Percentiles rank a stretch among this genome's conserved stretches.
These are phyloP conservation scores for Phthorimaea operculella DNA, from an alignment of 1,140 invertebrate species.

Conservation along the genomic window DNA sequence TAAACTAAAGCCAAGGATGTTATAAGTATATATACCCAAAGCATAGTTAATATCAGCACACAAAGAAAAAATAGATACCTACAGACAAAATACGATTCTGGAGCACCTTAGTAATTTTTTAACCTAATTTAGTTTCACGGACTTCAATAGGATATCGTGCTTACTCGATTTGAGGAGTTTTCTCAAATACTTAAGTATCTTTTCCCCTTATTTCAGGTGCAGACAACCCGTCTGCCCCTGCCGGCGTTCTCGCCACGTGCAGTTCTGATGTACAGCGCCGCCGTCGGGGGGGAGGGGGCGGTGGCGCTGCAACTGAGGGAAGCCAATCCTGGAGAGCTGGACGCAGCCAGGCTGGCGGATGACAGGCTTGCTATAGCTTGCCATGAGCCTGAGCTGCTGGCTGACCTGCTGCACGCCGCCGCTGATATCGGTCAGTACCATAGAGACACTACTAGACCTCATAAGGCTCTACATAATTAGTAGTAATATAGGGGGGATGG, in stretches of 20 bases:
- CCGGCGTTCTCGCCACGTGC: conserved; percentile 67
- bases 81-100: too few relatives aligned
- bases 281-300: conserved; percentile 68
- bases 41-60: too few relatives aligned
- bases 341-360: conserved; percentile 39
- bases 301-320: conserved; percentile 68
- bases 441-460: too few relatives aligned
- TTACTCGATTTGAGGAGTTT: too few relatives aligned
- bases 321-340: conserved; percentile 58
- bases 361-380: conserved; percentile 68
- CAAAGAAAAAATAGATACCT: too few relatives aligned
- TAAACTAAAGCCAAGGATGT: too few relatives aligned
- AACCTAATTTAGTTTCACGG: too few relatives aligned
- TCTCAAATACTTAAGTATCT: too few relatives aligned
- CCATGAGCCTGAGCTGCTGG: conserved; percentile 68
- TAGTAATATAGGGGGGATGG: conserved; percentile 69
- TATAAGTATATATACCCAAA: too few relatives aligned
- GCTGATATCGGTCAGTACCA: conserved; percentile 41
- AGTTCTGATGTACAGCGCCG: conserved; percentile 72
- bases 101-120: too few relatives aligned
- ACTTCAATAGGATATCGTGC: too few relatives aligned
- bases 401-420: conserved; percentile 49
- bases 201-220: conserved; percentile 31
- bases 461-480: too few relatives aligned
- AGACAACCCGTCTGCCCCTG: conserved; percentile 63